A percentile compares a stretch with the other conserved stretches of the same genome.
Evolutionary conservation across 2,888 invertebrate genomes (phyloP).

Genomic region (Acrobeloides nanus): DNA sequence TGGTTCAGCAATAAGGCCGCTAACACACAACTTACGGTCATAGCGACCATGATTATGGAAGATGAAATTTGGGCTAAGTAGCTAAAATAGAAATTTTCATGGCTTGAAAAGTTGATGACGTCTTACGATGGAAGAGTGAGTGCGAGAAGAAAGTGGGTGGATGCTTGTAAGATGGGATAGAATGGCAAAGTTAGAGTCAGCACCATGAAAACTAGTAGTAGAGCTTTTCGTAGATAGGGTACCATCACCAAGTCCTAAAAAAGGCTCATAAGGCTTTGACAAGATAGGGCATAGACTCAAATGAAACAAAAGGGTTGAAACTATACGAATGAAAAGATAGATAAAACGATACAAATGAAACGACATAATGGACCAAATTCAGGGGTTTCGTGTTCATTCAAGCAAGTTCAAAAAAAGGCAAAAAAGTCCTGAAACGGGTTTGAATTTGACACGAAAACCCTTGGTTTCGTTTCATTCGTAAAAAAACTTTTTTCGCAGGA

Average conservation of each 20-base stretch:
- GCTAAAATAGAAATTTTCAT: slow-evolving; percentile 19
- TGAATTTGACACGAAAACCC: too few species aligned
- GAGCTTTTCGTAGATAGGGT: slow-evolving; percentile 34
- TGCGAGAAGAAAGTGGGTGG: slow-evolving; percentile 32
- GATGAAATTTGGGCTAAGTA: slow-evolving; percentile 36
- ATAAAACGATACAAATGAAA: too few species aligned
- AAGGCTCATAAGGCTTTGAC: too few species aligned
- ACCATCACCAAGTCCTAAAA: slow-evolving; percentile 30
- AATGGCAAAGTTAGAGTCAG: slow-evolving; percentile 41
- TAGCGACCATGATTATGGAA: slow-evolving; percentile 36
- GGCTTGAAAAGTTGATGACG: background rate
- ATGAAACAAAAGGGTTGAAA: too few species aligned
- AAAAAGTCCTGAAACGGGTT: too few species aligned
- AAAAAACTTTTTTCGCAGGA: too few species aligned
- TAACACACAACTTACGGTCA: slow-evolving; percentile 31
- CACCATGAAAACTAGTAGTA: slow-evolving; percentile 35
- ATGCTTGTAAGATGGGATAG: slow-evolving; percentile 45
- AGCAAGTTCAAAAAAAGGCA: too few species aligned
- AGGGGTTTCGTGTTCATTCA: too few species aligned
- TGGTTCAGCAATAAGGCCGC: slow-evolving; percentile 35
- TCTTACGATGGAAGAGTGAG: slow-evolving; percentile 10
- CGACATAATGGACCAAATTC: too few species aligned
- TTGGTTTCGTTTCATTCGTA: too few species aligned
- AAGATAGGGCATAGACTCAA: too few species aligned
- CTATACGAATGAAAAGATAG: too few species aligned